Percentiles rank a stretch among this genome's conserved stretches.
These are phyloP conservation scores for Proteles cristata DNA, from an alignment of 2,113 vertebrate genomes.

Conservation along the genomic window DNA sequence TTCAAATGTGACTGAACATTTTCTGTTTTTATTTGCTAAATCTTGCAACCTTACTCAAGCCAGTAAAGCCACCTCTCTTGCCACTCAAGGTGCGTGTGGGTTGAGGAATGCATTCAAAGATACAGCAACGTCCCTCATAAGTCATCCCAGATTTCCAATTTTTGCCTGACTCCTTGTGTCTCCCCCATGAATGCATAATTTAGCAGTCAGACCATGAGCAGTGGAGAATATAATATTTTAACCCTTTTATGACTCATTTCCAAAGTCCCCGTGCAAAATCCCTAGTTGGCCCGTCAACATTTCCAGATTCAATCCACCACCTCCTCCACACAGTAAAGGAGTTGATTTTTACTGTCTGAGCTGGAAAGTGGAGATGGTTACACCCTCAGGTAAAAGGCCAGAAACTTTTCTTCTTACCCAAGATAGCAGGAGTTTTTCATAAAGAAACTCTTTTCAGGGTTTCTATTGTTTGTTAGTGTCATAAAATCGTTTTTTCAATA, in stretches of 20 bases:
- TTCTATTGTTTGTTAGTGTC: neutral
- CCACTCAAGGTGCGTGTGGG: neutral
- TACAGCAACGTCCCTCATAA: neutral
- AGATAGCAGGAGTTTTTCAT: neutral
- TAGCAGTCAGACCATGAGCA: neutral
- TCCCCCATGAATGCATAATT: neutral
- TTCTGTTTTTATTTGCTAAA: neutral
- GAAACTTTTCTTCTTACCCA: neutral
- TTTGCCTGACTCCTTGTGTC: neutral
- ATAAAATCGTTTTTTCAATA: neutral
- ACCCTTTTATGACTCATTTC: neutral
- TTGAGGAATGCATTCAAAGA: neutral
- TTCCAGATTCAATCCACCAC: neutral
- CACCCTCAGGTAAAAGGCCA: neutral
- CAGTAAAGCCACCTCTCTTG: neutral
- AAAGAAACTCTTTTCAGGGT: neutral
- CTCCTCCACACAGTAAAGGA: neutral
- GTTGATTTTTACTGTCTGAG: neutral
- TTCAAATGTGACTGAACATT: neutral
- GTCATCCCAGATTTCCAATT: neutral
- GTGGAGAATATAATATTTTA: neutral
- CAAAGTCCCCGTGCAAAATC: neutral
- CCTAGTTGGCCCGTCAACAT: neutral
- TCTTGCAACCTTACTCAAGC: neutral
- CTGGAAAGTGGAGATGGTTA: neutral